Evolutionary conservation across 2,888 invertebrate species (phyloP).

Genomic region (Furcula furcula): DNA sequence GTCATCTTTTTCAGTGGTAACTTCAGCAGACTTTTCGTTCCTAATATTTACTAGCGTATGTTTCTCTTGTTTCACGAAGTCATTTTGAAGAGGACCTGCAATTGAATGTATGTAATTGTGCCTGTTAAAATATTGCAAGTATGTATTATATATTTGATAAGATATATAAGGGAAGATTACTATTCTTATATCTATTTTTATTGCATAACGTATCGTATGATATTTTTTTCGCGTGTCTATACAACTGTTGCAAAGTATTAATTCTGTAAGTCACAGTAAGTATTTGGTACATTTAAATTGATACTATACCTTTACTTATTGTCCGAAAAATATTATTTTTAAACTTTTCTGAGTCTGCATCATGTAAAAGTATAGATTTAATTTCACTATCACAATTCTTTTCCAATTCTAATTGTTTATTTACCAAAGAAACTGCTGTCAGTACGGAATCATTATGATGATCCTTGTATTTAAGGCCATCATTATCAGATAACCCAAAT

Average conservation of each 20-base stretch:
- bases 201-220: no score
- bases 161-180: no score
- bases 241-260: no score
- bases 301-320: constrained; percentile 48
- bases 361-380: constrained; percentile 34
- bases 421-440: constrained; percentile 63
- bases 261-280: no score
- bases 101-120: no score
- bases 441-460: constrained; percentile 31
- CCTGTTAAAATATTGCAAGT: no score
- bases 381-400: constrained; percentile 42
- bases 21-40: constrained; percentile 13
- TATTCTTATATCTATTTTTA: no score
- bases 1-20: constrained; percentile 15
- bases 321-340: constrained; percentile 46
- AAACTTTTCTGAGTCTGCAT: constrained; percentile 32
- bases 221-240: no score
- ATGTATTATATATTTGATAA: no score
- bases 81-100: constrained; percentile 33
- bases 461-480: constrained; percentile 34
- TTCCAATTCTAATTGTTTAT: constrained; percentile 57
- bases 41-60: constrained; percentile 17
- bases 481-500: constrained; percentile 51
- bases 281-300: neutral
- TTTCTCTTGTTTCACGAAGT: constrained; percentile 24